These are phyloP conservation scores for Ptiloglossa arizonensis DNA, from an alignment of 1,140 invertebrate species.

Conservation along the genomic window DNA sequence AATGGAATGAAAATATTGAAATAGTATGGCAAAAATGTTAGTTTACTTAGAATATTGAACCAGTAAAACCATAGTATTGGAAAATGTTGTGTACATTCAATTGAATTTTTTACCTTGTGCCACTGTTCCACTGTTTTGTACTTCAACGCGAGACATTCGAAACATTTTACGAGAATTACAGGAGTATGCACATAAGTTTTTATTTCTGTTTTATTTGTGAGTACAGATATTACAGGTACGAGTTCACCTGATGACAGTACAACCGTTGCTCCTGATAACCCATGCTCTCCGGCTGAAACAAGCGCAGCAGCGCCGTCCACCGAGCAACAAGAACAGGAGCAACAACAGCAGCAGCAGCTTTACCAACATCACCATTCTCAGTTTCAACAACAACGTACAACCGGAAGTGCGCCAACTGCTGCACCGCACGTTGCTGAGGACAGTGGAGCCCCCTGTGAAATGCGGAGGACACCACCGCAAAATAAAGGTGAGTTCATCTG, in stretches of 20 bases:
- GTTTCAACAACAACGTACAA: conserved; percentile 61
- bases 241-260: conserved; percentile 63
- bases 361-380: conserved; percentile 59
- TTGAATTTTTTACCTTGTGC: conserved; percentile 1
- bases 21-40: neutral
- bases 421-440: conserved; percentile 66
- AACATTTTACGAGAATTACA: neutral
- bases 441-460: conserved; percentile 78
- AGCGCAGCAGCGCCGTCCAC: conserved; percentile 48
- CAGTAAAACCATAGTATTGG: neutral
- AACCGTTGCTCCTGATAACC: conserved; percentile 38
- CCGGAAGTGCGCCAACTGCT: conserved; percentile 56
- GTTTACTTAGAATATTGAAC: neutral
- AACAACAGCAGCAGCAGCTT: conserved; percentile 39
- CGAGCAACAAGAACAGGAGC: conserved; percentile 52
- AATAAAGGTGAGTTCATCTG: conserved; percentile 76
- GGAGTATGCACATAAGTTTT: neutral
- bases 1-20: conserved; percentile 7
- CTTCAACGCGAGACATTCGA: neutral
- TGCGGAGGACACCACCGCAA: conserved; percentile 80
- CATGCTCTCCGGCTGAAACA: conserved; percentile 57
- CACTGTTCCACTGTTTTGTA: conserved; percentile 6
- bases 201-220: conserved; percentile 40
- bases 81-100: neutral
- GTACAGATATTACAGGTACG: conserved; percentile 61